phyloP scores from a whole-genome alignment of 1,140 invertebrate genomes.

The Polypedilum pembai region DNA sequence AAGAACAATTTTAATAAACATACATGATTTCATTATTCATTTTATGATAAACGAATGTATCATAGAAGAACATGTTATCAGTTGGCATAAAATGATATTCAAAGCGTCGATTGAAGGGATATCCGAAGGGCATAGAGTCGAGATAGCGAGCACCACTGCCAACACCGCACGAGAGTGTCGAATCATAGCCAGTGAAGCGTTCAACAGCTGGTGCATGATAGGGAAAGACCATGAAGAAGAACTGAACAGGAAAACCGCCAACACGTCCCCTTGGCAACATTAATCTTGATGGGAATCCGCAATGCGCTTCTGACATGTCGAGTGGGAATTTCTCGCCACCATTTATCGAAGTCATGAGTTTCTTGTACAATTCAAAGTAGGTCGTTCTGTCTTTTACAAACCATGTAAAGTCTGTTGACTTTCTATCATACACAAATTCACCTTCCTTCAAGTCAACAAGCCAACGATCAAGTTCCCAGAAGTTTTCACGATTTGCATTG shows the following conservation, averaged over 20 bases:
- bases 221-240: conserved; percentile 52
- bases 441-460: conserved; percentile 48
- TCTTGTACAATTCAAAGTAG: conserved; percentile 40
- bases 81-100: conserved; percentile 45
- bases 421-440: conserved; percentile 50
- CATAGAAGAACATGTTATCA: conserved; percentile 51
- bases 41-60: conserved; percentile 53
- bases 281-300: conserved; percentile 54
- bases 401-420: conserved; percentile 48
- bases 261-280: conserved; percentile 53
- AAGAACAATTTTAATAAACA: too few relatives aligned
- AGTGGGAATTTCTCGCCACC: conserved; percentile 38
- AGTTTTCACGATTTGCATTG: conserved; percentile 47
- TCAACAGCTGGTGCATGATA: conserved; percentile 41
- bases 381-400: conserved; percentile 43
- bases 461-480: conserved; percentile 52
- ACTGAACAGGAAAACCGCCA: conserved; percentile 52
- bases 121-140: conserved; percentile 56
- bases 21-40: neutral
- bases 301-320: conserved; percentile 42
- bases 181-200: conserved; percentile 39
- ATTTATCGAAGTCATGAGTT: conserved; percentile 43
- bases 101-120: conserved; percentile 58
- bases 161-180: conserved; percentile 39
- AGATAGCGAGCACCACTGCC: conserved; percentile 40